Evolutionary conservation across 1,140 invertebrate genomes (phyloP).

Genomic region (Chironomus striatipennis): DNA sequence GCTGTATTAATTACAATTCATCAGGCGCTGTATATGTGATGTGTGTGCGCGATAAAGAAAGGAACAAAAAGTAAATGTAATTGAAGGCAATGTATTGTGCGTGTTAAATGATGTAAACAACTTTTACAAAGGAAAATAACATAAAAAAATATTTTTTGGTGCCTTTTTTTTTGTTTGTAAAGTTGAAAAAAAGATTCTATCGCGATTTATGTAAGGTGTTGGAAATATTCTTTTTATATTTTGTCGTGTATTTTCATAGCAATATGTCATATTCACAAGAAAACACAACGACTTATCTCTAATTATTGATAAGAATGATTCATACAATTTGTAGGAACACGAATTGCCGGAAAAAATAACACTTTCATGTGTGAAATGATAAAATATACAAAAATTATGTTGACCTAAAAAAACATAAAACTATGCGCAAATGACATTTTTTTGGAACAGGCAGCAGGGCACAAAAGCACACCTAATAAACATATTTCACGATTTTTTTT

Average conservation of each 20-base stretch:
- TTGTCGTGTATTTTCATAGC: too few species aligned
- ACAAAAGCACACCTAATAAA: constrained; percentile 13
- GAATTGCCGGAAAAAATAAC: not conserved
- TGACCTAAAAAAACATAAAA: not conserved
- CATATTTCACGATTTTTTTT: not conserved
- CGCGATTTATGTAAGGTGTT: too few species aligned
- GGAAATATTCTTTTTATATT: too few species aligned
- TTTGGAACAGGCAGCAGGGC: not conserved
- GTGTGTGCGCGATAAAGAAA: too few species aligned
- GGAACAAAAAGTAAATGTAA: not conserved
- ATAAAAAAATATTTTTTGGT: not conserved
- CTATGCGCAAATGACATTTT: constrained; percentile 7
- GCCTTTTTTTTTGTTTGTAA: not conserved
- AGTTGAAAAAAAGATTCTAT: not conserved
- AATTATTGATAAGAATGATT: too few species aligned
- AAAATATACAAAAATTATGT: not conserved
- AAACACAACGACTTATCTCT: too few species aligned
- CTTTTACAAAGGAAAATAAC: not conserved
- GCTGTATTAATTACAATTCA: too few species aligned
- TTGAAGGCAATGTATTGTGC: not conserved
- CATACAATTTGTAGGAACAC: not conserved
- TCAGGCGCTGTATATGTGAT: too few species aligned
- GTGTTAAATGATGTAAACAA: not conserved
- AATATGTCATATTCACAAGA: too few species aligned
- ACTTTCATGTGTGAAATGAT: not conserved